phyloP scores from a whole-genome alignment of 2,113 vertebrate species.

The Puma concolor region DNA sequence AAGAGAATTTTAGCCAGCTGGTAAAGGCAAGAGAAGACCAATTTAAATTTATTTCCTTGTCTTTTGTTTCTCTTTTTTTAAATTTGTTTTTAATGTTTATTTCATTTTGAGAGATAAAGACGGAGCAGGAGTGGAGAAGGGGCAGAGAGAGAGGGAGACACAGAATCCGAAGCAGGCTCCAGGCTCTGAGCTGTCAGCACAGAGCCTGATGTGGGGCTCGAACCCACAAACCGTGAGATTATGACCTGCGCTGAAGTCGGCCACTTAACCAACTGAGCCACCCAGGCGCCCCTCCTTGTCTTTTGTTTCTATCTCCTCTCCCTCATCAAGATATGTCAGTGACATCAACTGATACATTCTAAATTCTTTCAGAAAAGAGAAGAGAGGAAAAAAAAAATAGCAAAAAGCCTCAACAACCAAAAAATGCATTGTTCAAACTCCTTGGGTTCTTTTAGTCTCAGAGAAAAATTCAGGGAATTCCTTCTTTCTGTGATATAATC shows the following conservation, averaged over 20 bases:
- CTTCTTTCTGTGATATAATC: conserved; percentile 47
- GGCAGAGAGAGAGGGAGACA: too few species aligned
- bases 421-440: neutral
- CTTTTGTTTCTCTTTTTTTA: neutral
- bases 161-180: too few species aligned
- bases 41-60: neutral
- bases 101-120: too few species aligned
- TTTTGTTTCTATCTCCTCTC: neutral
- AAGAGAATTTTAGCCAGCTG: neutral
- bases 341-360: neutral
- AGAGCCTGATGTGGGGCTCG: too few species aligned
- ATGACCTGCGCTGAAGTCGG: too few species aligned
- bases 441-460: neutral
- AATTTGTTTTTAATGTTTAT: too few species aligned
- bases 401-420: too few species aligned
- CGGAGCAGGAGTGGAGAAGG: too few species aligned
- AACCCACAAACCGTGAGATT: too few species aligned
- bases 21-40: conserved; percentile 44
- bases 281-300: neutral
- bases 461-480: conserved; percentile 17
- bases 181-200: too few species aligned
- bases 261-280: too few species aligned
- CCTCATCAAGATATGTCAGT: neutral
- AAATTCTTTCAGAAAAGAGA: neutral
- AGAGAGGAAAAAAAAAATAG: too few species aligned